Percentiles rank a stretch among this genome's conserved stretches.
Evolutionary conservation across 2,113 vertebrate genomes (phyloP).

Genomic region (Carlito syrichta): DNA sequence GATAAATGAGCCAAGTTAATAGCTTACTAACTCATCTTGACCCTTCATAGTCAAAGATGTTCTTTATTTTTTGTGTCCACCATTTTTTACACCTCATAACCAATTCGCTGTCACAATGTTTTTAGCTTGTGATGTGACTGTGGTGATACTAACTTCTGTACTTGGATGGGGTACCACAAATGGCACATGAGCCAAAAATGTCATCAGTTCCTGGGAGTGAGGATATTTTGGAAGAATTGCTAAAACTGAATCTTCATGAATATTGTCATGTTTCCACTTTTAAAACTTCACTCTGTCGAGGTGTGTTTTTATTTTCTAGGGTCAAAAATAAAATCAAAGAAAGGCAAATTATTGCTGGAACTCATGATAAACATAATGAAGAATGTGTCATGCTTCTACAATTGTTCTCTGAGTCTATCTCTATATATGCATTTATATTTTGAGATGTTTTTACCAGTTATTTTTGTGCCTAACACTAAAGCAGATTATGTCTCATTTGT

Average conservation of each 20-base stretch:
- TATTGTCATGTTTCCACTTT: not conserved
- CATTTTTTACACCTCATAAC: not conserved
- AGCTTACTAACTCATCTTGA: slow-evolving; percentile 38
- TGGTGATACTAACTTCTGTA: not conserved
- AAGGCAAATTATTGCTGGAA: not conserved
- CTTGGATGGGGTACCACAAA: not conserved
- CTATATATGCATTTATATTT: not conserved
- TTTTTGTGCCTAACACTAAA: not conserved
- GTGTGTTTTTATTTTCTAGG: not conserved
- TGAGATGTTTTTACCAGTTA: not conserved
- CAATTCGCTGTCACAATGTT: not conserved
- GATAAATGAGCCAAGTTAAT: slow-evolving; percentile 35
- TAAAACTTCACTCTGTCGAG: not conserved
- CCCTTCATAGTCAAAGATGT: not conserved
- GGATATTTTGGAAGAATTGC: not conserved
- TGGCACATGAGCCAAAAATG: not conserved
- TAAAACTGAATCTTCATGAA: not conserved
- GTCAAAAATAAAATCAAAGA: slow-evolving; percentile 1
- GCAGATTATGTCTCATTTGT: not conserved
- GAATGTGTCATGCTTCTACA: not conserved
- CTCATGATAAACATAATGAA: not conserved
- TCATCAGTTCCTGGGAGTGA: not conserved
- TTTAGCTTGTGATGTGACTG: not conserved
- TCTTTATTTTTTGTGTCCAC: not conserved
- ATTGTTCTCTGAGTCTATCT: not conserved